These are phyloP conservation scores for Gonatopus flavifemur DNA, from an alignment of 1,140 invertebrate species.

Conservation along the genomic window DNA sequence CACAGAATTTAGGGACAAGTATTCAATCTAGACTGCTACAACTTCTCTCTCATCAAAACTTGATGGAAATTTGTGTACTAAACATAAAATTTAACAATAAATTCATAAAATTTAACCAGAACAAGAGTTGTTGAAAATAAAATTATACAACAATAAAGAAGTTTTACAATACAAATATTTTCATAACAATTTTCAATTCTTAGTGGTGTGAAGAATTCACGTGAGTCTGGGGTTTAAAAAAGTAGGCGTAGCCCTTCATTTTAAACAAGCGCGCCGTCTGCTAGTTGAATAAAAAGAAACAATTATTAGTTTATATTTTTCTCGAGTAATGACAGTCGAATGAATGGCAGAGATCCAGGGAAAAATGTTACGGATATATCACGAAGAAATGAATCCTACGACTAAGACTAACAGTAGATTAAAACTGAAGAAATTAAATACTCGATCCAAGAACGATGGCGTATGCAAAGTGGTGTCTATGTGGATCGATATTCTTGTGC, in stretches of 20 bases:
- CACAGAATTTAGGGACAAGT: neutral
- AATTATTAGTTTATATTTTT: neutral
- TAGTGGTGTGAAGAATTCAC: constrained; percentile 48
- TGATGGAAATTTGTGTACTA: neutral
- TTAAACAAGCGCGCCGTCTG: constrained; percentile 23
- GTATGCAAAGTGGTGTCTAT: constrained; percentile 28
- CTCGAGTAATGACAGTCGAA: neutral
- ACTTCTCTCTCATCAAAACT: neutral
- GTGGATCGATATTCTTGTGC: constrained; percentile 9
- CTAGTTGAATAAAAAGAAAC: constrained; percentile 5
- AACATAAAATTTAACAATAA: neutral
- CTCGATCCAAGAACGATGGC: constrained; percentile 40
- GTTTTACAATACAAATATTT: neutral
- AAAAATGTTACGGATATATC: neutral
- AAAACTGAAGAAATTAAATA: constrained; percentile 18
- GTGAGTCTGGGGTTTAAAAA: constrained; percentile 45
- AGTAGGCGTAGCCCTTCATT: constrained; percentile 52
- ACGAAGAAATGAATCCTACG: constrained; percentile 1
- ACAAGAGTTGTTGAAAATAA: too few species aligned
- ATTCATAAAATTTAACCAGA: too few species aligned
- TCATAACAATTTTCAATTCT: constrained; percentile 1
- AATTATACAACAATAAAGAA: too few species aligned
- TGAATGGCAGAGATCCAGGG: neutral
- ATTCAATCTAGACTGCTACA: neutral
- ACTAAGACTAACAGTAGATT: neutral